These are phyloP conservation scores for Salarias fasciatus DNA, from an alignment of 2,797 vertebrate genomes.

Conservation along the genomic window DNA sequence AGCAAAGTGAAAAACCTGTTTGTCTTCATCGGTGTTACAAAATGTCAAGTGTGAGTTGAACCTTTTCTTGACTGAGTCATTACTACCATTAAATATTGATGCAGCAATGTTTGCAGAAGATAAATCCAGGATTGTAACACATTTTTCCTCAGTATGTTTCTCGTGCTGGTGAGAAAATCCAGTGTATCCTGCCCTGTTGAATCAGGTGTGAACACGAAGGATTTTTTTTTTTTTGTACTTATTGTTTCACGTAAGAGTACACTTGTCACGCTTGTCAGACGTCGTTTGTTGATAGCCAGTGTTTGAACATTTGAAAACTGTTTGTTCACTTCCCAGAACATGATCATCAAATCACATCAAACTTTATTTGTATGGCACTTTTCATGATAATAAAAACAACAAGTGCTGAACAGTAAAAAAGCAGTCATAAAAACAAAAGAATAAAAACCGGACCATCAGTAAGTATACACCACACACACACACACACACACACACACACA, in stretches of 20 bases:
- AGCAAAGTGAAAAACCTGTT: background rate
- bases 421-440: too few relatives aligned
- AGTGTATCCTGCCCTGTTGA: conserved; percentile 38
- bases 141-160: conserved; percentile 1
- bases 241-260: too few relatives aligned
- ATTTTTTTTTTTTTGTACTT: conserved; percentile 29
- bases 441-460: too few relatives aligned
- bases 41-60: background rate
- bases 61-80: background rate
- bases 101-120: conserved; percentile 30
- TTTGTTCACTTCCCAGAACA: conserved; percentile 39
- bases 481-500: too few relatives aligned
- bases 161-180: conserved; percentile 40
- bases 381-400: too few relatives aligned
- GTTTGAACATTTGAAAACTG: conserved; percentile 34
- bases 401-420: too few relatives aligned
- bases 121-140: conserved; percentile 34
- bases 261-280: too few relatives aligned
- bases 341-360: too few relatives aligned
- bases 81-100: background rate
- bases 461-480: too few relatives aligned
- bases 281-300: too few relatives aligned
- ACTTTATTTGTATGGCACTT: too few relatives aligned
- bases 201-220: conserved; percentile 52
- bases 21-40: too few relatives aligned